Evolutionary conservation across 2,797 vertebrate genomes (phyloP).

Genomic region (Dryobates pubescens): DNA sequence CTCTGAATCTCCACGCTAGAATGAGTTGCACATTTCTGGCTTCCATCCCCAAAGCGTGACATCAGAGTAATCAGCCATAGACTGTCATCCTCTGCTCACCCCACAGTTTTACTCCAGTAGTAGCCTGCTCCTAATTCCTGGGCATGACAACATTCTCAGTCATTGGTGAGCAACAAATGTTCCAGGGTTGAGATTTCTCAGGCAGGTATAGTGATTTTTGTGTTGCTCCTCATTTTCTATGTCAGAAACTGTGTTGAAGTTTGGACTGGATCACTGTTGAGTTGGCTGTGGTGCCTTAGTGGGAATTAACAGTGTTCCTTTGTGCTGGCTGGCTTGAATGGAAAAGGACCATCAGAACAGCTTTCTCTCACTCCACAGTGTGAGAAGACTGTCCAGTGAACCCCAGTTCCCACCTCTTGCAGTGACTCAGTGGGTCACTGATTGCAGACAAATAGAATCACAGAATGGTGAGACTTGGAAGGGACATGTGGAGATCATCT

Average conservation of each 20-base stretch:
- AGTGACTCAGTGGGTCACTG: background rate
- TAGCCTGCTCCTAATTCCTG: background rate
- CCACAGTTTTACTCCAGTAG: constrained; percentile 41
- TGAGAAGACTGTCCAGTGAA: background rate
- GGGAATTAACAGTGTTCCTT: background rate
- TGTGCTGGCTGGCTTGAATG: background rate
- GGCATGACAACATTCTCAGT: background rate
- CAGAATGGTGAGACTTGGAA: no score
- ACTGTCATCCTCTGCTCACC: constrained; percentile 1
- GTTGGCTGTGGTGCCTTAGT: background rate
- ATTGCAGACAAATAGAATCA: background rate
- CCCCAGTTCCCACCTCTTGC: background rate
- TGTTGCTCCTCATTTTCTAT: constrained; percentile 9
- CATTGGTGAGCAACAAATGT: constrained; percentile 27
- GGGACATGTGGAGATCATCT: no score
- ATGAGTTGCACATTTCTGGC: constrained; percentile 66
- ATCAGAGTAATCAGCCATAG: constrained; percentile 42
- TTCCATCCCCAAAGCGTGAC: constrained; percentile 14
- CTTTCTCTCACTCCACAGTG: background rate
- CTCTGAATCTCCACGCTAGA: constrained; percentile 45
- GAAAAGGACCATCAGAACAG: background rate
- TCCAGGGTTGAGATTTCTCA: constrained; percentile 29
- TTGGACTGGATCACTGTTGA: background rate
- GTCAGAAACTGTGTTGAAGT: background rate
- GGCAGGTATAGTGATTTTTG: background rate